Evolutionary conservation across 2,797 vertebrate species (phyloP).

Genomic region (Micrastur ruficollis): DNA sequence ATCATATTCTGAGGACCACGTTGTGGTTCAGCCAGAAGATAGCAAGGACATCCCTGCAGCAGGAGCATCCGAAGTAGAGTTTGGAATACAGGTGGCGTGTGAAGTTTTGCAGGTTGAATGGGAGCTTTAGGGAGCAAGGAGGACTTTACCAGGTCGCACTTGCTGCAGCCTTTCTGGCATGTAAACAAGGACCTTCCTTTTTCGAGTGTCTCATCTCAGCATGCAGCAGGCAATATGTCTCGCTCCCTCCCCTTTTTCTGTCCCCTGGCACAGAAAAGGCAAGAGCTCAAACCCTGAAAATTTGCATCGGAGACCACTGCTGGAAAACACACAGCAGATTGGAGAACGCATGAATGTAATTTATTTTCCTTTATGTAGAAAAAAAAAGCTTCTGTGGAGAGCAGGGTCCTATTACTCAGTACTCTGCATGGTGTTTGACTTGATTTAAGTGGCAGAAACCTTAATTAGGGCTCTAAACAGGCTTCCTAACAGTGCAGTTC

Average conservation of each 20-base stretch:
- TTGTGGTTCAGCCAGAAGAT: not conserved
- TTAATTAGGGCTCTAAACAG: not conserved
- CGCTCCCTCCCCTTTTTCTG: not conserved
- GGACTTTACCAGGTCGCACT: not conserved
- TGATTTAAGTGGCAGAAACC: slow-evolving; percentile 23
- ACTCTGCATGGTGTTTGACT: not conserved
- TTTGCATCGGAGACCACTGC: not conserved
- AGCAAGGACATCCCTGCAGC: not conserved
- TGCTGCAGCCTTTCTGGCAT: not conserved
- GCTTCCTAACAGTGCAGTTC: not conserved
- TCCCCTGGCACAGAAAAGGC: not conserved
- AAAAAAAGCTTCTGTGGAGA: not conserved
- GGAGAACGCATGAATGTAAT: not conserved
- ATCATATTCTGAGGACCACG: not conserved
- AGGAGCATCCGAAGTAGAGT: not conserved
- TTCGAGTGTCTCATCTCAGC: not conserved
- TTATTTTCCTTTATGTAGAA: not conserved
- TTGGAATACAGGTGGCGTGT: not conserved
- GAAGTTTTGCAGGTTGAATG: not conserved
- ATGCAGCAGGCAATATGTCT: not conserved
- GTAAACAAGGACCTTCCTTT: not conserved
- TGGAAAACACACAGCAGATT: not conserved
- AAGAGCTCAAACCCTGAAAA: not conserved
- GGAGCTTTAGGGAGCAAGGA: not conserved
- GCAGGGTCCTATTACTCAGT: not conserved